Conservation (phyloP, 2,797 vertebrate genomes). For the Vespertilio murinus region DNA sequence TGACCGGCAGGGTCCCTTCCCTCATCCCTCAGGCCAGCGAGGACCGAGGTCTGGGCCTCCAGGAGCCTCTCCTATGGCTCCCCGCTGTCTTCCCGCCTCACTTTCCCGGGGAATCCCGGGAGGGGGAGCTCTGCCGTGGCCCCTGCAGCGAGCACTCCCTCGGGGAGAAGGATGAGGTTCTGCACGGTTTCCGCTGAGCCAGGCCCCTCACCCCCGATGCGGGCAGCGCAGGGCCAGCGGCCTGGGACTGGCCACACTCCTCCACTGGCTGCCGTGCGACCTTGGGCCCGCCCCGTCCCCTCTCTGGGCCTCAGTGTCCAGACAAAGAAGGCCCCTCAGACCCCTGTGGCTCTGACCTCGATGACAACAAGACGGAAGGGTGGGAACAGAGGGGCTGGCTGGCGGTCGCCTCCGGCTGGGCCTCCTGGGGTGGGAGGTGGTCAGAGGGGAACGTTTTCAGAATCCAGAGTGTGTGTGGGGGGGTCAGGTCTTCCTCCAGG, state of each 20-base stretch:
- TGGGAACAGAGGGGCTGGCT: background rate
- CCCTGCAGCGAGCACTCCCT: background rate
- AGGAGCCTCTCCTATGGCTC: background rate
- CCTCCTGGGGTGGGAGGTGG: background rate
- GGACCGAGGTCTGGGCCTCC: background rate
- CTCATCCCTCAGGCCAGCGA: background rate
- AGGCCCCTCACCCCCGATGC: accelerated
- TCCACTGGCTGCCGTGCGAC: background rate
- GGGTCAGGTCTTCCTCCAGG: background rate
- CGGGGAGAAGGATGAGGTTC: background rate
- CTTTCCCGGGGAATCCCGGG: background rate
- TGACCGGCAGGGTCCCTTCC: background rate
- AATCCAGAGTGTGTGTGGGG: background rate
- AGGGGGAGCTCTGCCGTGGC: background rate
- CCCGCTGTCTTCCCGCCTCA: background rate
- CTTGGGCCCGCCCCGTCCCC: background rate
- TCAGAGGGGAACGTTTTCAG: background rate
- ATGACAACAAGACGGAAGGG: background rate
- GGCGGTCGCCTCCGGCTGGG: background rate
- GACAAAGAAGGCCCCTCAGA: background rate
- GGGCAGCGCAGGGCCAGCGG: background rate
- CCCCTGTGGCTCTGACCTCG: background rate
- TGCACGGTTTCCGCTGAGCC: accelerated
- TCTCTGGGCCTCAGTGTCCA: background rate
- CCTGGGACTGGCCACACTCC: background rate